Evolutionary conservation across 2,888 invertebrate species (phyloP).

Genomic region (Sacculina carcini): DNA sequence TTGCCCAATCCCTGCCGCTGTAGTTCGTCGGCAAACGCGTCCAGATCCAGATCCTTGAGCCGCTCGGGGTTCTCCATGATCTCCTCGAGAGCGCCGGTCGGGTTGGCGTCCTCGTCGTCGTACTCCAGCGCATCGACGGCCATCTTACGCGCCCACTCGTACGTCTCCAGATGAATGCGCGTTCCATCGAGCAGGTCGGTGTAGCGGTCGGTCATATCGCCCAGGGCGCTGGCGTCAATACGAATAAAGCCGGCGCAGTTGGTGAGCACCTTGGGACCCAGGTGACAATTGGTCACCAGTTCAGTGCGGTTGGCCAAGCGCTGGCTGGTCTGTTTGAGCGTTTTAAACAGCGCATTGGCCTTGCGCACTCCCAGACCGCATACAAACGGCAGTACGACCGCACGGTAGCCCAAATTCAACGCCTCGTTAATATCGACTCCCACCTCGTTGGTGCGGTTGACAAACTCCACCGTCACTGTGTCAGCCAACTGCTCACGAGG

Average conservation of each 20-base stretch:
- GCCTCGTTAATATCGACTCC: conserved; percentile 90
- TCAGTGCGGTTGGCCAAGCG: conserved; percentile 81
- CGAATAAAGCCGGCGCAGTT: conserved; percentile 98
- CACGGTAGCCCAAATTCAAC: conserved; percentile 60
- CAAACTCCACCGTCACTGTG: conserved; percentile 23
- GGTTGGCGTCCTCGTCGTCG: conserved; percentile 50
- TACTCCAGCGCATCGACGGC: conserved; percentile 96
- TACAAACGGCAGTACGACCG: conserved; percentile 77
- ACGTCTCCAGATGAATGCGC: conserved; percentile 93
- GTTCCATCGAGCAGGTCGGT: conserved; percentile 91
- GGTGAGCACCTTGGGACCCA: conserved; percentile 95
- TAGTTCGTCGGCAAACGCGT: conserved; percentile 92
- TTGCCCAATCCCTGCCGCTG: conserved; percentile 45
- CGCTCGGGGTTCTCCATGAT: conserved; percentile 46
- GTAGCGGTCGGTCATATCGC: conserved; percentile 31
- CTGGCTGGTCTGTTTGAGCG: conserved; percentile 69
- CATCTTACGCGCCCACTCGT: conserved; percentile 99
- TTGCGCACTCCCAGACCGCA: conserved; percentile 91
- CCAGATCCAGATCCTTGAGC: conserved; percentile 61
- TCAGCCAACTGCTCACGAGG: conserved; percentile 11
- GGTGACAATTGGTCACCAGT: conserved; percentile 75
- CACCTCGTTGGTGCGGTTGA: conserved; percentile 89
- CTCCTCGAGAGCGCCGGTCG: conserved; percentile 88
- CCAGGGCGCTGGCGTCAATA: conserved; percentile 84
- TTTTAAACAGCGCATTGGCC: conserved; percentile 52